These are phyloP conservation scores for Oreochromis spilurus DNA, from an alignment of 2,113 vertebrate species.

Conservation along the genomic window DNA sequence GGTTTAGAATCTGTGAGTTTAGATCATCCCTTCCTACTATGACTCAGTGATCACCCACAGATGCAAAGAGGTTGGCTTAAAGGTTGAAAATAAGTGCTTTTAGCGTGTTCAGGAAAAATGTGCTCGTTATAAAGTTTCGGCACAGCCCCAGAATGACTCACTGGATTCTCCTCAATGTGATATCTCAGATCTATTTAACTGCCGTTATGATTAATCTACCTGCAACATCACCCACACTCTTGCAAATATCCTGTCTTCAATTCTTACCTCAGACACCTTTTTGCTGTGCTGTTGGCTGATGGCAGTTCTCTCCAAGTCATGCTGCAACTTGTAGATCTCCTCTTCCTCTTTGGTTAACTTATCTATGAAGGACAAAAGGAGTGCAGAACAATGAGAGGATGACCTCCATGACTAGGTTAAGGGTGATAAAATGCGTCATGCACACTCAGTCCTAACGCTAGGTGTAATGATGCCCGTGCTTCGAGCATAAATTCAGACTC, in stretches of 20 bases:
- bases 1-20: constrained; percentile 35
- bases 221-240: neutral
- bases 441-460: neutral
- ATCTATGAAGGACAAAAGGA: constrained; percentile 67
- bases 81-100: constrained; percentile 40
- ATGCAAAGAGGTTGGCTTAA: constrained; percentile 14
- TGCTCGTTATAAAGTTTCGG: constrained; percentile 7
- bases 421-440: neutral
- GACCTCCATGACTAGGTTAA: neutral
- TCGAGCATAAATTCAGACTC: neutral
- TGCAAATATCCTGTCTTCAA: constrained; percentile 15
- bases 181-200: neutral
- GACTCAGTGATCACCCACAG: constrained; percentile 52
- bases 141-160: constrained; percentile 22
- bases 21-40: constrained; percentile 37
- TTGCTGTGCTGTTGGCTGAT: constrained; percentile 85
- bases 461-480: neutral
- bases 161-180: constrained; percentile 1
- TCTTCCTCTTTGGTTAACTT: constrained; percentile 91
- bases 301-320: constrained; percentile 86
- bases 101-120: neutral
- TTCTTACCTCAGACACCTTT: constrained; percentile 82
- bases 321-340: constrained; percentile 93
- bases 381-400: neutral
- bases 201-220: neutral